These are phyloP conservation scores for Oscheius myriophilus DNA, from an alignment of 2,888 invertebrate species.

Conservation along the genomic window DNA sequence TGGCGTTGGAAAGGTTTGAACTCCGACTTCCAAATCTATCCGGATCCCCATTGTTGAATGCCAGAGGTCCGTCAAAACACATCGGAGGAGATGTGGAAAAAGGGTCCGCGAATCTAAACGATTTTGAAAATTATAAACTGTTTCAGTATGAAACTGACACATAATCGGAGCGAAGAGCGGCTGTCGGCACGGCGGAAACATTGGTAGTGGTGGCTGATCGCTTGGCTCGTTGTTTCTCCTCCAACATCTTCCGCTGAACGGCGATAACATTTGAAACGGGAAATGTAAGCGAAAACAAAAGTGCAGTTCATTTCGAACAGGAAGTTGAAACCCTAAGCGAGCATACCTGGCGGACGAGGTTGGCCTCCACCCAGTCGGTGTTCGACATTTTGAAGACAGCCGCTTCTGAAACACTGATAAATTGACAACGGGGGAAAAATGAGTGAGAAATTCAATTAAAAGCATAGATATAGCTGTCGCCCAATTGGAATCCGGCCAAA, in stretches of 20 bases:
- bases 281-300: background rate
- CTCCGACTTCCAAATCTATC: conserved; percentile 17
- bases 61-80: conserved; percentile 28
- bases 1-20: background rate
- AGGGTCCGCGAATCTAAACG: conserved; percentile 12
- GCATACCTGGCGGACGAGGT: conserved; percentile 29
- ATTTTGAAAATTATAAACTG: background rate
- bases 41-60: conserved; percentile 17
- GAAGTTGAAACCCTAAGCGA: background rate
- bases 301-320: background rate
- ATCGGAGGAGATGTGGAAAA: conserved; percentile 10
- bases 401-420: too few relatives aligned
- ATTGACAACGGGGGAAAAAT: background rate
- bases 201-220: conserved; percentile 30
- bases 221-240: conserved; percentile 65
- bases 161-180: conserved; percentile 19
- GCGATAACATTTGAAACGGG: background rate
- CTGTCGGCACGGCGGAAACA: conserved; percentile 26
- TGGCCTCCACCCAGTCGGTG: conserved; percentile 25
- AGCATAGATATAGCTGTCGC: background rate
- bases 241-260: conserved; percentile 64
- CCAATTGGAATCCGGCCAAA: too few relatives aligned
- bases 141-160: background rate
- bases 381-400: conserved; percentile 15
- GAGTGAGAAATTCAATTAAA: background rate